Conservation (phyloP, 2,797 vertebrate genomes). For the Cuniculus paca region DNA sequence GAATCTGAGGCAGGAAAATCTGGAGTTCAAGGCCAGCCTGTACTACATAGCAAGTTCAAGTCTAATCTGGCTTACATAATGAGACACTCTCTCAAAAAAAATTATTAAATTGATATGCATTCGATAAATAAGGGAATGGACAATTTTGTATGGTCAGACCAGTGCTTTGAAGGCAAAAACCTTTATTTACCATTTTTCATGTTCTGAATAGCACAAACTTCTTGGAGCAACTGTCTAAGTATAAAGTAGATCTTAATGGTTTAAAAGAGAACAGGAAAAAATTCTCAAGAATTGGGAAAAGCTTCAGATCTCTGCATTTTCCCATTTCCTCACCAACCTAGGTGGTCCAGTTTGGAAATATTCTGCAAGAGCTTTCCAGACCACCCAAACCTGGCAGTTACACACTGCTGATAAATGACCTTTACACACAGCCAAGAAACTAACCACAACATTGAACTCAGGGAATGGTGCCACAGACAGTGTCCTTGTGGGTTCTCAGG, state of each 20-base stretch:
- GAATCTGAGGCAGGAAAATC: neutral
- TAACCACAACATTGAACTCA: neutral
- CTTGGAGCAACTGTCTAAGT: neutral
- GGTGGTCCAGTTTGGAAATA: neutral
- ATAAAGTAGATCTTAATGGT: neutral
- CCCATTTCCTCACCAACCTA: neutral
- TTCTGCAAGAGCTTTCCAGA: neutral
- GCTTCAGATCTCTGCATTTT: neutral
- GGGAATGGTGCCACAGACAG: neutral
- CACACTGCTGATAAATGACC: neutral
- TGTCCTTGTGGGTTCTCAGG: neutral
- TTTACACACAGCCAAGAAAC: neutral
- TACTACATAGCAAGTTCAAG: neutral
- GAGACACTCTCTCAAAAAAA: neutral
- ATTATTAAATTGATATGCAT: neutral
- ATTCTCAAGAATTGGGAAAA: neutral
- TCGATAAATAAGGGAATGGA: conserved; percentile 2
- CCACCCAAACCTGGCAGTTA: neutral
- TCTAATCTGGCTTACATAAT: neutral
- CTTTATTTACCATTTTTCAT: neutral
- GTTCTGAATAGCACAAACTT: conserved; percentile 5
- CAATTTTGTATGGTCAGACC: neutral
- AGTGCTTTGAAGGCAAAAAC: neutral
- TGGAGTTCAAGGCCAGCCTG: neutral
- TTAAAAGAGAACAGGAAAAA: neutral